phyloP scores from a whole-genome alignment of 1,140 invertebrate species.

The Zaprionus davidi region DNA sequence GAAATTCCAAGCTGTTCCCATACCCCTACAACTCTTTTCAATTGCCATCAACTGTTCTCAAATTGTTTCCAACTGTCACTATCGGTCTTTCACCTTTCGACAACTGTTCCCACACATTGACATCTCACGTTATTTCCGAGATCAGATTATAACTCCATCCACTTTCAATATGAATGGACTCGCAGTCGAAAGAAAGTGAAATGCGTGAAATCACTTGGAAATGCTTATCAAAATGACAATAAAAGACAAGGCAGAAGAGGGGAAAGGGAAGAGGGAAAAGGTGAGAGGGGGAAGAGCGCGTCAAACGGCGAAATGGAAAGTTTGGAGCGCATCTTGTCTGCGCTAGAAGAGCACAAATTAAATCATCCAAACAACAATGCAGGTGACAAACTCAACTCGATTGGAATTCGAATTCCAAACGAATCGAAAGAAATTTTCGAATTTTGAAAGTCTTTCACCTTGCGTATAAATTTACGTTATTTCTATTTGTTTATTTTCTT shows the following conservation, averaged over 20 bases:
- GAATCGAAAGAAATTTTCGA: slow-evolving; percentile 29
- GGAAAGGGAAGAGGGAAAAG: not conserved
- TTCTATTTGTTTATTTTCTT: slow-evolving; percentile 12
- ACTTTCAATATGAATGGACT: slow-evolving; percentile 68
- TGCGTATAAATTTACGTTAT: not conserved
- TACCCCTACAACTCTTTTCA: not conserved
- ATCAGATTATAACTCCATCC: slow-evolving; percentile 59
- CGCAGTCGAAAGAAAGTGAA: slow-evolving; percentile 69
- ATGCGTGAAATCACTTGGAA: slow-evolving; percentile 58
- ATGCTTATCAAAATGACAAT: slow-evolving; percentile 53
- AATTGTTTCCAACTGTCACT: not conserved
- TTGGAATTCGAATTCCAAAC: not conserved
- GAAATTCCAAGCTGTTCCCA: no score
- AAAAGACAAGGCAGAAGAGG: slow-evolving; percentile 29
- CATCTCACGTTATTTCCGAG: slow-evolving; percentile 12
- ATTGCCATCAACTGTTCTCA: not conserved
- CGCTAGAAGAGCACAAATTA: slow-evolving; percentile 54
- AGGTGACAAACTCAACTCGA: slow-evolving; percentile 23
- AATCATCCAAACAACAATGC: slow-evolving; percentile 68
- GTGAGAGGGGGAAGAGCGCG: not conserved
- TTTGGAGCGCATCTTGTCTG: slow-evolving; percentile 40
- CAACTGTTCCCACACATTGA: slow-evolving; percentile 18
- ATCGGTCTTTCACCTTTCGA: not conserved
- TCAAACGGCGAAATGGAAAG: slow-evolving; percentile 69
- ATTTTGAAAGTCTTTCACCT: slow-evolving; percentile 47